phyloP scores from a whole-genome alignment of 2,888 invertebrate species.

The Amiota mariae region DNA sequence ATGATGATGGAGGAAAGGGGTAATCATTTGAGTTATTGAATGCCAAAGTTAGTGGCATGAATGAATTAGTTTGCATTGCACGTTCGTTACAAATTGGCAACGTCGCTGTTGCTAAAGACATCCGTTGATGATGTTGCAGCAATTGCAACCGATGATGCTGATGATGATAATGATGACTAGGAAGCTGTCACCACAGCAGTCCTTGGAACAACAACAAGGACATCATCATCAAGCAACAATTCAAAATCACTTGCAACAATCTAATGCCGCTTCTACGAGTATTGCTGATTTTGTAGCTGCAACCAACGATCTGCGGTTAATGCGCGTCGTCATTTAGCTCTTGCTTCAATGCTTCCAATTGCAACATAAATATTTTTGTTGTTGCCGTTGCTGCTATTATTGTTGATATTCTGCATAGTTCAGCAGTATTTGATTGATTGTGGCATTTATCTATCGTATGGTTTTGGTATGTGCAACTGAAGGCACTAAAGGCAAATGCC shows the following conservation, averaged over 20 bases:
- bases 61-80: conserved; percentile 23
- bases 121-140: conserved; percentile 13
- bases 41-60: not conserved
- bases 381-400: conserved; percentile 4
- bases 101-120: conserved; percentile 19
- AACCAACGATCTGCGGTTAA: not conserved
- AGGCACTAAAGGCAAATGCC: too few relatives aligned
- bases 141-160: not conserved
- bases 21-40: not conserved
- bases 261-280: not conserved
- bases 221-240: not conserved
- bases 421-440: conserved; percentile 4
- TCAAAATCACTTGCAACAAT: conserved; percentile 27
- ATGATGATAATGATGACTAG: not conserved
- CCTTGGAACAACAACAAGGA: not conserved
- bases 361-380: not conserved
- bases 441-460: not conserved
- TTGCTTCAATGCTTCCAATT: too few relatives aligned
- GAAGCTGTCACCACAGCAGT: not conserved
- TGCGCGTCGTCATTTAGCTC: not conserved
- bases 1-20: not conserved
- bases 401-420: conserved; percentile 5
- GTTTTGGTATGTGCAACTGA: not conserved
- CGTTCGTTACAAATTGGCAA: conserved; percentile 23
- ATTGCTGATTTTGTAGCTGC: conserved; percentile 5